Base-by-base conservation (phyloP, 2,888 invertebrate genomes). In the Chrysolina haemoptera region DNA sequence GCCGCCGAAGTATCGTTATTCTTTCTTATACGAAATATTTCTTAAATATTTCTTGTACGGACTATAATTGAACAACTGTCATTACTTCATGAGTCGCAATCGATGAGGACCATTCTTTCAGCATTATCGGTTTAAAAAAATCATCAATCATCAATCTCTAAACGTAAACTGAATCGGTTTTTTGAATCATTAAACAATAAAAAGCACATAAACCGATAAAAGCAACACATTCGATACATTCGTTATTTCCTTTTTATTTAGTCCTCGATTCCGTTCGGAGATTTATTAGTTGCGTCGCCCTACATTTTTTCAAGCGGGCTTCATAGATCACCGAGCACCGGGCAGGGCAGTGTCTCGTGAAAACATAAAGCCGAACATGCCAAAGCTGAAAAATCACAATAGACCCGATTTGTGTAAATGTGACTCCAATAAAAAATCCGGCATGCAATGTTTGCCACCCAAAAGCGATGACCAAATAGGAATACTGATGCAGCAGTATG, bases 391-490 rank as follows among this genome's bases (percentile, higher is more conserved):
- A 74, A 74, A 70, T 76, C 74, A 70, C 74, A 69, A 71, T 69
- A 70, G 70, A 71, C 75, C 66, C 66, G 69, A 71, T 43, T 55
- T 64, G 75, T 63, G 73, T 71, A 48, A 73, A 77, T 70, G 68
- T 50, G 72, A 69, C 59, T 68, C 68, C 73, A 62, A 71, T 75
- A 74, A 77, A 77, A 75, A 74, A 71, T 66, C 48, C 71, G 62
- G 69, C 59, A 69, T 63, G 77, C 75, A 71, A 77, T 75, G 73
- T 77, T 77, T 75, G 73, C 75, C 69, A 69, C 48, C 71, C 75
- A 77, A 76, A 69, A 74, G 68, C 41, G 67, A 73, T 50, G 71
- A 76, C 20, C 46, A 62, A 76, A 62, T 48, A 59, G 62, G 35
- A 72, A 59, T 59, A 59, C 59, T 59, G 59, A 59, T 35, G n/a